Percentiles rank a stretch among this genome's conserved stretches.
phyloP scores from a whole-genome alignment of 2,113 vertebrate species.

The Orycteropus afer region DNA sequence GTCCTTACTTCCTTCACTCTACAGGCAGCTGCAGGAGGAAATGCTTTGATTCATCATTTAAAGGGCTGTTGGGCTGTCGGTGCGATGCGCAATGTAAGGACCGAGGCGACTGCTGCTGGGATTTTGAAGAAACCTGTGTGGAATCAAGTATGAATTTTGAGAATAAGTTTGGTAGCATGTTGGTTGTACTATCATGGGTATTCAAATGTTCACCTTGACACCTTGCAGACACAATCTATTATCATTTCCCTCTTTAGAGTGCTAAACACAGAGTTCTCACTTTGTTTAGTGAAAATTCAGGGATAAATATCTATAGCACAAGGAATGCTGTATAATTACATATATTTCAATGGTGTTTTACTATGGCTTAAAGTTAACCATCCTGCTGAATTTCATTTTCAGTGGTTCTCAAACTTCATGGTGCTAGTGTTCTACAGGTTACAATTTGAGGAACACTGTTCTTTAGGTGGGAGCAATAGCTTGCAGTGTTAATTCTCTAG shows the following conservation, averaged over 20 bases:
- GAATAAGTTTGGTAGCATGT: not conserved
- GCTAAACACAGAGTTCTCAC: not conserved
- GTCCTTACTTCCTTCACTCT: constrained; percentile 2
- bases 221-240: not conserved
- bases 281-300: not conserved
- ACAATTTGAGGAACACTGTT: not conserved
- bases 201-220: not conserved
- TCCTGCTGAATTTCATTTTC: not conserved
- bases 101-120: constrained; percentile 85
- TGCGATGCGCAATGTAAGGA: constrained; percentile 79
- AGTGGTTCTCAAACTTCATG: too few species aligned
- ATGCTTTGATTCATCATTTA: constrained; percentile 67
- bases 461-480: not conserved
- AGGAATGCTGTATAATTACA: not conserved
- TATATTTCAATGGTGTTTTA: not conserved
- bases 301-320: not conserved
- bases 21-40: constrained; percentile 86
- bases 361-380: not conserved
- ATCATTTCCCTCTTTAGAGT: not conserved
- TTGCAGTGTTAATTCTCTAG: not conserved
- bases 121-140: constrained; percentile 84
- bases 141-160: constrained; percentile 82
- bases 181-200: not conserved
- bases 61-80: constrained; percentile 60
- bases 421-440: not conserved